These are phyloP conservation scores for Tanytarsus gracilentus DNA, from an alignment of 2,888 invertebrate genomes.

Conservation along the genomic window DNA sequence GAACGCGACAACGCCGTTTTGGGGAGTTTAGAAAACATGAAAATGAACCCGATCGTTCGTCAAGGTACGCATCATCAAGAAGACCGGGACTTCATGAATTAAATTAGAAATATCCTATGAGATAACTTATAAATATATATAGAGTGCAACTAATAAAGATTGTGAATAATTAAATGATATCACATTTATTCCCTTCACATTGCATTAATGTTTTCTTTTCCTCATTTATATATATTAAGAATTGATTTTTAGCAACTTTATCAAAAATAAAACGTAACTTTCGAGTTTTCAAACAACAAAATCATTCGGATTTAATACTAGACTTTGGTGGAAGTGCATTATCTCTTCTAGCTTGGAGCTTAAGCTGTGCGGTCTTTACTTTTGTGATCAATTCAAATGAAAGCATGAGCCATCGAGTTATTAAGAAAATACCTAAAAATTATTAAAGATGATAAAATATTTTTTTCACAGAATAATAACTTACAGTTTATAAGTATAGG, in stretches of 20 bases:
- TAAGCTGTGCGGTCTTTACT: constrained; percentile 69
- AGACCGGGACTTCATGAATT: constrained; percentile 30
- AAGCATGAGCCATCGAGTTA: constrained; percentile 86
- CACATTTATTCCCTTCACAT: background rate
- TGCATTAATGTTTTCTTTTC: no score
- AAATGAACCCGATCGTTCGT: background rate
- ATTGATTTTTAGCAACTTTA: background rate
- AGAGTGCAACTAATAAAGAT: constrained; percentile 1
- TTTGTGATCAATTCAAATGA: constrained; percentile 82
- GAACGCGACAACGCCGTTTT: constrained; percentile 29
- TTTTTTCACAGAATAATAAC: no score
- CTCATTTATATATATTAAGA: no score
- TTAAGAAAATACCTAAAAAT: constrained; percentile 71
- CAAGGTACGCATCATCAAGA: background rate
- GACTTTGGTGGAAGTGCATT: no score
- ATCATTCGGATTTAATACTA: no score
- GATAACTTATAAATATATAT: background rate
- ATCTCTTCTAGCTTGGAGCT: no score
- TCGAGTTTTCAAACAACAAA: background rate
- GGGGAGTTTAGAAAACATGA: background rate
- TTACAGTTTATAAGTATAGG: constrained; percentile 85
- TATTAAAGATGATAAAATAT: no score
- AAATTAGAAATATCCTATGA: constrained; percentile 29
- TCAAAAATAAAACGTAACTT: background rate
- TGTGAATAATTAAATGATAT: background rate